Evolutionary conservation across 1,140 invertebrate species (phyloP).

Genomic region (Drosophila azteca): DNA sequence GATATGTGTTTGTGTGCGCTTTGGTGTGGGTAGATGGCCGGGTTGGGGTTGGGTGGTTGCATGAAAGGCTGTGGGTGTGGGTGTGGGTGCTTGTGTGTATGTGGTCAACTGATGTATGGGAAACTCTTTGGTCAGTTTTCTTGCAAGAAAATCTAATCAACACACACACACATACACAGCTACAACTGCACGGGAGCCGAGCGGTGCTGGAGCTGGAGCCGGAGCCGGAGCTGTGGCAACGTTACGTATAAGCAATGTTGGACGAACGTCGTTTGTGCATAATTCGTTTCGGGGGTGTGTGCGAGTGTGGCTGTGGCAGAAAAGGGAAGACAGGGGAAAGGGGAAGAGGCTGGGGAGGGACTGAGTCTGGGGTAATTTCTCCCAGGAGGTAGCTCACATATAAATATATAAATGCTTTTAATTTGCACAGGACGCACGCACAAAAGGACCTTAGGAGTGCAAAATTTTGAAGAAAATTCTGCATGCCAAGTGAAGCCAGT

Average conservation of each 20-base stretch:
- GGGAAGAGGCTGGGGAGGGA: not conserved
- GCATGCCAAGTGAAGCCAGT: conserved; percentile 31
- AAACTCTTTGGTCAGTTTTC: conserved; percentile 79
- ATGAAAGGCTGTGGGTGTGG: conserved; percentile 4
- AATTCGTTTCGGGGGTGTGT: conserved; percentile 50
- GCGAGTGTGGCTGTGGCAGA: not conserved
- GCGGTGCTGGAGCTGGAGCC: conserved; percentile 23
- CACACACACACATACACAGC: conserved; percentile 45
- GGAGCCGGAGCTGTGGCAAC: conserved; percentile 22
- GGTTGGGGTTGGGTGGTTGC: conserved; percentile 12
- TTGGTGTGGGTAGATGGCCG: conserved; percentile 8
- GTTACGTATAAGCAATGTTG: conserved; percentile 75
- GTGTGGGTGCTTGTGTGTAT: conserved; percentile 24
- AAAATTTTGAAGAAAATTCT: conserved; percentile 77
- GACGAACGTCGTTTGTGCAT: conserved; percentile 70
- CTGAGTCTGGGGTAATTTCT: conserved; percentile 60
- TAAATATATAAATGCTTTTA: conserved; percentile 72
- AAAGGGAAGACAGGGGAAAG: too few relatives aligned
- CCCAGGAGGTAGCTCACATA: conserved; percentile 53
- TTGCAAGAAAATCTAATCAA: conserved; percentile 82
- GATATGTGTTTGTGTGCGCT: conserved; percentile 6
- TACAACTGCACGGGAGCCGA: conserved; percentile 12
- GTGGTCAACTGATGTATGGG: conserved; percentile 71
- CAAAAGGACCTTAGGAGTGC: conserved; percentile 48
- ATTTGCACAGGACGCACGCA: conserved; percentile 65